Percentiles rank a stretch among this genome's conserved stretches.
These are phyloP conservation scores for Ricordea florida DNA, from an alignment of 92 coral and sea anemone species.

Conservation along the genomic window DNA sequence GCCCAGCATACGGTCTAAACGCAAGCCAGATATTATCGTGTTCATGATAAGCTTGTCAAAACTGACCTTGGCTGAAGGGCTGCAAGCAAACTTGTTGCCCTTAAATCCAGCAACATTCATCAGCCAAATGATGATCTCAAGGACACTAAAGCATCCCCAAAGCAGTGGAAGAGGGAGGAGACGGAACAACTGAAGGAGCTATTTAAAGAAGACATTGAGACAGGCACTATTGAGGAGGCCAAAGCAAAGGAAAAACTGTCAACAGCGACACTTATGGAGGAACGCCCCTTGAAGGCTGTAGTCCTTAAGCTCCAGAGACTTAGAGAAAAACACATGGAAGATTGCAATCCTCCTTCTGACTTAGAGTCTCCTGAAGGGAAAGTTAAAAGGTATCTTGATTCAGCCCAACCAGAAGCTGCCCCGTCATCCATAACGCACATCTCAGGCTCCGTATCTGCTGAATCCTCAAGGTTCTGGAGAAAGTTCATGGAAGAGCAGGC, in stretches of 20 bases:
- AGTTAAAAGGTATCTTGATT: neutral
- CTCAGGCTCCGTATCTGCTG: neutral
- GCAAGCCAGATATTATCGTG: slow-evolving; percentile 37
- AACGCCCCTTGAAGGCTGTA: slow-evolving; percentile 22
- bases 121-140: neutral
- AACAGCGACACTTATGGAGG: neutral
- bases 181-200: slow-evolving; percentile 24
- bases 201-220: slow-evolving; percentile 6
- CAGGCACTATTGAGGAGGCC: slow-evolving; percentile 26
- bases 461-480: neutral
- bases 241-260: slow-evolving; percentile 24
- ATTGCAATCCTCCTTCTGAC: slow-evolving; percentile 10
- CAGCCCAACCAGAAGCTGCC: neutral
- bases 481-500: slow-evolving; percentile 36
- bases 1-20: slow-evolving; percentile 51
- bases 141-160: neutral
- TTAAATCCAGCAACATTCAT: neutral
- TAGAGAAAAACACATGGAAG: slow-evolving; percentile 21
- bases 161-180: slow-evolving; percentile 27
- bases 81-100: slow-evolving; percentile 38
- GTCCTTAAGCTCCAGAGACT: slow-evolving; percentile 23
- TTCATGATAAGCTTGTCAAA: slow-evolving; percentile 41
- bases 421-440: neutral
- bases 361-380: neutral
- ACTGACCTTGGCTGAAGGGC: slow-evolving; percentile 56